Evolutionary conservation across 2,888 invertebrate genomes (phyloP).

Genomic region (Dynastes tityus): DNA sequence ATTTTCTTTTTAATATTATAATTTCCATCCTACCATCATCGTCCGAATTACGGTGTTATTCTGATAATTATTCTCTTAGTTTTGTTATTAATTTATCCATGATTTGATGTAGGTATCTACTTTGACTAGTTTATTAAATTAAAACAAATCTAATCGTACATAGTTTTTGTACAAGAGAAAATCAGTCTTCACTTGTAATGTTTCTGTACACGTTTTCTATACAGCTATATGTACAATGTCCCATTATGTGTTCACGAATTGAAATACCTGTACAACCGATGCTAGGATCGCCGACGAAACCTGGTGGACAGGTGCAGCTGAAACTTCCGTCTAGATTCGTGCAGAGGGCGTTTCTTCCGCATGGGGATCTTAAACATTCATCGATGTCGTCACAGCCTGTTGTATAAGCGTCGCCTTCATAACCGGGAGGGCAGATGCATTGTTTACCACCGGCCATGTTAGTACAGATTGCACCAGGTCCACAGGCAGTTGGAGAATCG

Average conservation of each 20-base stretch:
- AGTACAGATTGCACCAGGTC: conserved; percentile 83
- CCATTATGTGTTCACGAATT: conserved; percentile 39
- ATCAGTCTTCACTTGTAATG: conserved; percentile 69
- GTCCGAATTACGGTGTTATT: conserved; percentile 35
- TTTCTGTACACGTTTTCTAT: conserved; percentile 56
- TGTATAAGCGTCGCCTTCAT: conserved; percentile 86
- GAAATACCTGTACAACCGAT: conserved; percentile 81
- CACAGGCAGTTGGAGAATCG: conserved; percentile 78
- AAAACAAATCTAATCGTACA: conserved; percentile 32
- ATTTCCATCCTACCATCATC: conserved; percentile 17
- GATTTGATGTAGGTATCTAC: background rate
- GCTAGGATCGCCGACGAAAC: conserved; percentile 89
- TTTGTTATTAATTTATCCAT: background rate
- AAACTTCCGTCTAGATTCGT: conserved; percentile 87
- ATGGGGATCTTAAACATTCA: conserved; percentile 88
- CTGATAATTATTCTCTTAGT: conserved; percentile 25
- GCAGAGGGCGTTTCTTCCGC: conserved; percentile 87
- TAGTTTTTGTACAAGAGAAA: conserved; percentile 68
- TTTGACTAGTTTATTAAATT: background rate
- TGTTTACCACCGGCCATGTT: conserved; percentile 87
- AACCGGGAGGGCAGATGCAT: conserved; percentile 88
- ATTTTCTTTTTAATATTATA: too few relatives aligned
- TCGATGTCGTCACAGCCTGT: conserved; percentile 94
- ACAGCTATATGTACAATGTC: conserved; percentile 53
- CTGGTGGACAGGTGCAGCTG: conserved; percentile 86